Evolutionary conservation across 2,113 vertebrate genomes (phyloP).

Genomic region (Albula glossodonta): DNA sequence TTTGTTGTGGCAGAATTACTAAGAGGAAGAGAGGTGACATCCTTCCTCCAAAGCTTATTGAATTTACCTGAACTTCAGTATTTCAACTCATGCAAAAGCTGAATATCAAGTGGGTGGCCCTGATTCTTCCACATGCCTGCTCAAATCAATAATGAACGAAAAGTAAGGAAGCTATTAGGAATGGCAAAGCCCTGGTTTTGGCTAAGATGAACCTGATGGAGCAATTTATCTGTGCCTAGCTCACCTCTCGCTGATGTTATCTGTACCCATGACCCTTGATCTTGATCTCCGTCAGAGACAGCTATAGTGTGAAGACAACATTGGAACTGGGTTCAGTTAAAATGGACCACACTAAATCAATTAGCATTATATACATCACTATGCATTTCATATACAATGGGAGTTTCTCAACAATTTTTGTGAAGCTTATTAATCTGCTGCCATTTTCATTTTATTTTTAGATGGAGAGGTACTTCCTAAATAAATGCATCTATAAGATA

Average conservation of each 20-base stretch:
- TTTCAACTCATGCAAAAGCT: background rate
- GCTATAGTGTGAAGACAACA: background rate
- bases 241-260: background rate
- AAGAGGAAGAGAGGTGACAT: too few species aligned
- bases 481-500: too few species aligned
- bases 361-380: too few species aligned
- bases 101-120: background rate
- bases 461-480: too few species aligned
- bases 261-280: background rate
- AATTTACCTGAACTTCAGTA: too few species aligned
- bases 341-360: background rate
- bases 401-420: too few species aligned
- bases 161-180: background rate
- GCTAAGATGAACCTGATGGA: background rate
- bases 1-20: too few species aligned
- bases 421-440: too few species aligned
- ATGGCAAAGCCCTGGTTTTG: background rate
- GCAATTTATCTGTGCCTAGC: background rate
- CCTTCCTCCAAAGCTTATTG: too few species aligned
- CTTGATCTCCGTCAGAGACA: background rate
- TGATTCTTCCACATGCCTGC: background rate
- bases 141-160: background rate
- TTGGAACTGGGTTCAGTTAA: background rate
- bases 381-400: too few species aligned
- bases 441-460: too few species aligned